A percentile compares a stretch with the other conserved stretches of the same genome.
Conservation (phyloP, 2,888 invertebrate species). For the Drosophila conformis region DNA sequence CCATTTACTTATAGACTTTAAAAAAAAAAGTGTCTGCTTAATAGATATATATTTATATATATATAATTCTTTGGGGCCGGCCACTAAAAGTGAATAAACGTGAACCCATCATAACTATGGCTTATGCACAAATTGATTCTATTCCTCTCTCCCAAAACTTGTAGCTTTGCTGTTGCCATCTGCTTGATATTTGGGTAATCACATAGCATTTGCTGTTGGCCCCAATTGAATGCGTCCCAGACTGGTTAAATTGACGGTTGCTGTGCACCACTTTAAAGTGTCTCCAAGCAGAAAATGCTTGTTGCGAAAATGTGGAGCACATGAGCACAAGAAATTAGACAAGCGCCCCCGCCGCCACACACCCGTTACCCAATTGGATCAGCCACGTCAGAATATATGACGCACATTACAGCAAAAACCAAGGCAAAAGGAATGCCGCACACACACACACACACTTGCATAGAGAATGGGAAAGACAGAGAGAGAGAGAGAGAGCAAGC, state of each 20-base stretch:
- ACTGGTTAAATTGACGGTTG: constrained; percentile 26
- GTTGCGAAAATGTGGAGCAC: constrained; percentile 46
- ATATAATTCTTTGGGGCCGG: neutral
- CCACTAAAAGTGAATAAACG: neutral
- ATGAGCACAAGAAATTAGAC: constrained; percentile 62
- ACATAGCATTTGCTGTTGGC: constrained; percentile 36
- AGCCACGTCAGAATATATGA: constrained; percentile 25
- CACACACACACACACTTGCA: neutral
- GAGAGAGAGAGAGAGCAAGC: neutral
- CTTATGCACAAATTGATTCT: neutral
- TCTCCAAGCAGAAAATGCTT: constrained; percentile 51
- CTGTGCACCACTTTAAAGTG: constrained; percentile 49
- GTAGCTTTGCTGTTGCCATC: neutral
- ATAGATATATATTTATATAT: neutral
- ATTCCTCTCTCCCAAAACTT: neutral
- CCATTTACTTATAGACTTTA: neutral
- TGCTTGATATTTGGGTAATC: constrained; percentile 37
- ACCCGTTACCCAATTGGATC: constrained; percentile 40
- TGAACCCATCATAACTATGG: constrained; percentile 1
- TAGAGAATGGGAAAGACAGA: neutral
- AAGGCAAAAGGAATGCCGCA: constrained; percentile 19
- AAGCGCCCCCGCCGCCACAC: constrained; percentile 1
- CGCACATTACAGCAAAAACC: constrained; percentile 62
- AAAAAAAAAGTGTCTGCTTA: constrained; percentile 5
- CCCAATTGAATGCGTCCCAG: constrained; percentile 1